Evolutionary conservation across 1,140 invertebrate genomes (phyloP).

Genomic region (Cotesia chilonis): DNA sequence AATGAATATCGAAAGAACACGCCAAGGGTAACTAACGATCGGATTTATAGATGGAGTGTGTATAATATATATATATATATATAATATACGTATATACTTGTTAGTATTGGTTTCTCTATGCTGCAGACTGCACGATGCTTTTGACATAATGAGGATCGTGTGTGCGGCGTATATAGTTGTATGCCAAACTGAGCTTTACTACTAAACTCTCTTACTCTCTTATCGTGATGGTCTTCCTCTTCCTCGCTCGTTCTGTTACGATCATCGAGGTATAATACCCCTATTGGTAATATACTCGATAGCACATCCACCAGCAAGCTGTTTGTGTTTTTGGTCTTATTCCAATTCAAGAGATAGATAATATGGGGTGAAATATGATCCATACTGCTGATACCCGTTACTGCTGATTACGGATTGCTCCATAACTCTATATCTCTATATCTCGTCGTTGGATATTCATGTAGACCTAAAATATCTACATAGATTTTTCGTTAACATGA

Average conservation of each 20-base stretch:
- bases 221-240: no score
- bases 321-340: background rate
- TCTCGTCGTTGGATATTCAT: no score
- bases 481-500: no score
- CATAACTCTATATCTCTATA: constrained; percentile 28
- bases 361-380: constrained; percentile 35
- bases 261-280: background rate
- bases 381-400: background rate
- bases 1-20: constrained; percentile 22
- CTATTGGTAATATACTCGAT: no score
- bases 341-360: no score
- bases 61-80: background rate
- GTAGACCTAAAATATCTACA: no score
- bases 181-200: background rate
- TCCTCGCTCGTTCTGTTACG: background rate
- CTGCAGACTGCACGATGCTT: background rate
- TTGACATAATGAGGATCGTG: constrained; percentile 54
- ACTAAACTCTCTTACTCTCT: constrained; percentile 5
- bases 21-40: constrained; percentile 23
- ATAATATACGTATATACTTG: constrained; percentile 6
- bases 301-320: no score
- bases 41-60: constrained; percentile 18
- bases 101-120: background rate
- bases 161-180: constrained; percentile 39
- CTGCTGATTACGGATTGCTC: constrained; percentile 8